phyloP scores from a whole-genome alignment of 2,113 vertebrate species.

The Garra rufa region DNA sequence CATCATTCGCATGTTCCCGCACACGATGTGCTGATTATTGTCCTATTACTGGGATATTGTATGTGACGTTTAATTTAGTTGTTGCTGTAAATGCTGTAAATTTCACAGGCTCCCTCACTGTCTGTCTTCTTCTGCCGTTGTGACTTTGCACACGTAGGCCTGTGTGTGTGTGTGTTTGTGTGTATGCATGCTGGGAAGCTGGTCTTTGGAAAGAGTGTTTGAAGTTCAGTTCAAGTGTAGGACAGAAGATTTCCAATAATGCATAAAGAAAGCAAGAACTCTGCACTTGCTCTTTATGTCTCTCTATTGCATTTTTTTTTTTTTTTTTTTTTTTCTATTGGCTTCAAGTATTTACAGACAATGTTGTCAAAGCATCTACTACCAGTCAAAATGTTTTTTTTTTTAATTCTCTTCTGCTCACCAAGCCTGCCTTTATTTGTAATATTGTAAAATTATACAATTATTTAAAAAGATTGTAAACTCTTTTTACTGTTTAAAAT shows the following conservation, averaged over 20 bases:
- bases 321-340: no score
- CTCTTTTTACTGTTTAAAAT: no score
- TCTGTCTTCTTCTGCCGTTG: neutral
- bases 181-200: neutral
- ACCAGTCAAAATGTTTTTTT: no score
- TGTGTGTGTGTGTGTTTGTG: neutral
- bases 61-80: conserved; percentile 1
- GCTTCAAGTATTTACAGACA: no score
- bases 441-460: no score
- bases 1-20: neutral
- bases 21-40: neutral
- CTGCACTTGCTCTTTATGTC: neutral
- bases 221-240: conserved; percentile 23
- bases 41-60: neutral
- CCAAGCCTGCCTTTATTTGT: no score
- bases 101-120: neutral
- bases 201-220: neutral
- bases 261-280: neutral
- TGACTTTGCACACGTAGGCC: conserved; percentile 29
- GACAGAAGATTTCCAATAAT: neutral
- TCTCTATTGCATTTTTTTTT: neutral
- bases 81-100: neutral
- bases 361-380: neutral
- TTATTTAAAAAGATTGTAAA: no score
- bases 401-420: no score